phyloP scores from a whole-genome alignment of 2,113 vertebrate species.

The Pungitius pungitius region DNA sequence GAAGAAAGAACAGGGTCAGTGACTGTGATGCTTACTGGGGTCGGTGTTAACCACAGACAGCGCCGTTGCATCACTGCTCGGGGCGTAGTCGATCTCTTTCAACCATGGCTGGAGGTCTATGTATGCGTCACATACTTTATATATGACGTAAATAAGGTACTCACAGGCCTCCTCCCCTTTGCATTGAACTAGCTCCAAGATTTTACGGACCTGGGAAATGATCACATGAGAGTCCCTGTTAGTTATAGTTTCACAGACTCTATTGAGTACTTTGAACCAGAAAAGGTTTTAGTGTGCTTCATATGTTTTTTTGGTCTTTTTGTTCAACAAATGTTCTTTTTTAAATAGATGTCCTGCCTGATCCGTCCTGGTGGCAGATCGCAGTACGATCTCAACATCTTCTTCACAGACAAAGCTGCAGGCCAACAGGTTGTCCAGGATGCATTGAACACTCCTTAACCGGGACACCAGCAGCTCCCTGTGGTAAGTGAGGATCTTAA shows the following conservation, averaged over 20 bases:
- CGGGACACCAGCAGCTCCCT: constrained; percentile 87
- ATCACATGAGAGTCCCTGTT: background rate
- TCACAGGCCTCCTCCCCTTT: constrained; percentile 92
- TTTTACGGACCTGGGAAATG: constrained; percentile 87
- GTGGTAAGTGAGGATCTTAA: constrained; percentile 79
- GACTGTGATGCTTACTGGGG: constrained; percentile 82
- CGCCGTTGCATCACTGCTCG: constrained; percentile 74
- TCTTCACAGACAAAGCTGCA: constrained; percentile 88
- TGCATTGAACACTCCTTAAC: constrained; percentile 87
- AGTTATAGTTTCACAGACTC: background rate
- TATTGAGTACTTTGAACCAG: background rate
- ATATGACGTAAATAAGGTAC: constrained; percentile 86
- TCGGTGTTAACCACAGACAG: constrained; percentile 90
- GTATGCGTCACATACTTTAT: constrained; percentile 88
- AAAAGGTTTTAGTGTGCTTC: background rate
- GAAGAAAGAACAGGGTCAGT: background rate
- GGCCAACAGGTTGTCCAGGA: constrained; percentile 89
- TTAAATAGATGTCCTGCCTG: constrained; percentile 78
- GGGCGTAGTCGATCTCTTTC: constrained; percentile 82
- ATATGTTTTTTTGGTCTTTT: background rate
- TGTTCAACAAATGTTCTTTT: background rate
- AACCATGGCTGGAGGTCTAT: constrained; percentile 91
- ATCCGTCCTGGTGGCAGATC: constrained; percentile 84
- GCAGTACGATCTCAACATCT: constrained; percentile 88
- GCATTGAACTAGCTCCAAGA: constrained; percentile 92